phyloP scores from a whole-genome alignment of 2,113 vertebrate species.

The Solea solea region DNA sequence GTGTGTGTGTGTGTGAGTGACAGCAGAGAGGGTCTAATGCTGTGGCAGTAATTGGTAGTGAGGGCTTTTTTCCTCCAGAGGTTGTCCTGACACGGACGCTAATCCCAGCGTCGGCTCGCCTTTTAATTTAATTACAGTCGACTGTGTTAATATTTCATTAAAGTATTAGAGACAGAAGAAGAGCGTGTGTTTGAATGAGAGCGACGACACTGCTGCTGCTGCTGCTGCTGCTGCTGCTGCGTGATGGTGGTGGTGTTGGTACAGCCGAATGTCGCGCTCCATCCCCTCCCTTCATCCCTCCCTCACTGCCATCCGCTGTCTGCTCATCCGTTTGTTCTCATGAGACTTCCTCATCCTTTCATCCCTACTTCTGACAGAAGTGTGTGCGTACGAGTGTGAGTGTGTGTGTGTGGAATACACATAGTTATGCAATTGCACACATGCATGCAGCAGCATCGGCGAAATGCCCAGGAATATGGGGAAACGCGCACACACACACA shows the following conservation, averaged over 20 bases:
- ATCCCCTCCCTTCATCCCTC: slow-evolving; percentile 54
- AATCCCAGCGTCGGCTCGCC: slow-evolving; percentile 65
- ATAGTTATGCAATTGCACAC: slow-evolving; percentile 32
- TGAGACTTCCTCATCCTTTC: slow-evolving; percentile 69
- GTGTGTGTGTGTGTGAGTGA: slow-evolving; percentile 34
- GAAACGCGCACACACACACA: slow-evolving; percentile 34
- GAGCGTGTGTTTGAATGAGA: slow-evolving; percentile 70
- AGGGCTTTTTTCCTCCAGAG: slow-evolving; percentile 63
- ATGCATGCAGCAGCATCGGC: slow-evolving; percentile 34
- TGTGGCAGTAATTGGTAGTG: slow-evolving; percentile 61
- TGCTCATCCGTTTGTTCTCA: slow-evolving; percentile 68
- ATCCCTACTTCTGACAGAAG: slow-evolving; percentile 66
- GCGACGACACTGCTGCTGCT: background rate
- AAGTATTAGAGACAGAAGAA: slow-evolving; percentile 69
- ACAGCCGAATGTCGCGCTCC: slow-evolving; percentile 26
- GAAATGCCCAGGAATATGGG: slow-evolving; percentile 53
- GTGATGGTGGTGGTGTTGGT: background rate
- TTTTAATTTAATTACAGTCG: slow-evolving; percentile 81
- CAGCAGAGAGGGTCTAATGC: slow-evolving; percentile 54
- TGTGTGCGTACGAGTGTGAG: slow-evolving; percentile 16
- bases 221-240: background rate
- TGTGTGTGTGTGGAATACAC: slow-evolving; percentile 5
- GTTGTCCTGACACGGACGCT: slow-evolving; percentile 65
- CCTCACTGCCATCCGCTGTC: slow-evolving; percentile 59
- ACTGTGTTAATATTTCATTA: slow-evolving; percentile 81